Conservation (phyloP, 2,888 invertebrate species). For the Meteorus cinctellus region DNA sequence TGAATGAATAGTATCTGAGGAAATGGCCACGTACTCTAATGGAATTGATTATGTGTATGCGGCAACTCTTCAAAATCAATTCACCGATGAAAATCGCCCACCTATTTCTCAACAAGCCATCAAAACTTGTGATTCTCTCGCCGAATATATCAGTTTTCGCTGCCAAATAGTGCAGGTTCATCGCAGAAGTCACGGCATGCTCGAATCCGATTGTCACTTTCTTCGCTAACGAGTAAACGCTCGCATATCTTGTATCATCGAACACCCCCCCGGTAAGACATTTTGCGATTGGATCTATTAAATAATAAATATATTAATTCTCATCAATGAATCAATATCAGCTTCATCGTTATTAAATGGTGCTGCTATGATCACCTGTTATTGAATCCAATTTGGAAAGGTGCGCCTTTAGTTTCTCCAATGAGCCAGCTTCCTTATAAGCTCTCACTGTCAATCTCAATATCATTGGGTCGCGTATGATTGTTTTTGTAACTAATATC, state of each 20-base stretch:
- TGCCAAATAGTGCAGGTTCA: background rate
- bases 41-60: background rate
- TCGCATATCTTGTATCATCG: conserved; percentile 14
- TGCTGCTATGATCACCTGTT: background rate
- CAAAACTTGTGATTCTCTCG: background rate
- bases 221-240: background rate
- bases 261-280: background rate
- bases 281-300: background rate
- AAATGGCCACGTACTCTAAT: background rate
- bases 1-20: too few relatives aligned
- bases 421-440: conserved; percentile 4
- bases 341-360: background rate
- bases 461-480: background rate
- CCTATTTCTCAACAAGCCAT: background rate
- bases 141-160: background rate
- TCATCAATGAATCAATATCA: background rate
- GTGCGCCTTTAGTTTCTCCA: background rate
- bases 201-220: background rate
- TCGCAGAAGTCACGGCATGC: background rate
- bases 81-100: background rate
- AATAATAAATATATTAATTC: background rate
- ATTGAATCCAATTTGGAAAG: background rate
- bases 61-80: background rate
- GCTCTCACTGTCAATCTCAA: conserved; percentile 18
- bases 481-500: background rate